Percentiles rank a stretch among this genome's conserved stretches.
Evolutionary conservation across 2,888 invertebrate genomes (phyloP).

Genomic region (Mystacides longicornis): DNA sequence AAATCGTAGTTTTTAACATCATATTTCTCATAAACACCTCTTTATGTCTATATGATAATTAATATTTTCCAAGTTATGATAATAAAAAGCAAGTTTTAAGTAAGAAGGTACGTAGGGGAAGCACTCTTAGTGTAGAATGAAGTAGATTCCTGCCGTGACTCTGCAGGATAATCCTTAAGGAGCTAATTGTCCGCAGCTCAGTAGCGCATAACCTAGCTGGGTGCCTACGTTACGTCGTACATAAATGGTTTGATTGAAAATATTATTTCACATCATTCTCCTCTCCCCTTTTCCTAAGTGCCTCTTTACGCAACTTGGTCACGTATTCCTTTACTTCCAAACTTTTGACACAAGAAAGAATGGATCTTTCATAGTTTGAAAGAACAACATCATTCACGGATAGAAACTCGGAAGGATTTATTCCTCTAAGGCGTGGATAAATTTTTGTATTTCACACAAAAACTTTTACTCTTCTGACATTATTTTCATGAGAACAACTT

Average conservation of each 20-base stretch:
- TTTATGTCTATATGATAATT: too few species aligned
- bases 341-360: slow-evolving; percentile 25
- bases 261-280: background rate
- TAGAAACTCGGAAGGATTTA: slow-evolving; percentile 22
- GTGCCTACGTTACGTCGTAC: too few species aligned
- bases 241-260: slow-evolving; percentile 1
- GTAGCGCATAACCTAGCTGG: too few species aligned
- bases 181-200: too few species aligned
- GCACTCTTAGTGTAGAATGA: too few species aligned
- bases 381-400: slow-evolving; percentile 25
- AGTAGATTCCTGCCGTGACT: too few species aligned
- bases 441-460: slow-evolving; percentile 11
- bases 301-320: slow-evolving; percentile 19
- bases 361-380: slow-evolving; percentile 23
- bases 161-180: too few species aligned
- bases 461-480: slow-evolving; percentile 1
- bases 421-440: slow-evolving; percentile 10
- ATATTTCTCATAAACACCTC: too few species aligned
- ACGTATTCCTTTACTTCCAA: slow-evolving; percentile 24
- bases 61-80: too few species aligned
- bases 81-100: too few species aligned
- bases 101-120: too few species aligned
- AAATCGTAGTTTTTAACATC: too few species aligned
- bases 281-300: slow-evolving; percentile 2
- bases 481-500: slow-evolving; percentile 1